Evolutionary conservation across 2,113 vertebrate genomes (phyloP).

Genomic region (Castor canadensis): DNA sequence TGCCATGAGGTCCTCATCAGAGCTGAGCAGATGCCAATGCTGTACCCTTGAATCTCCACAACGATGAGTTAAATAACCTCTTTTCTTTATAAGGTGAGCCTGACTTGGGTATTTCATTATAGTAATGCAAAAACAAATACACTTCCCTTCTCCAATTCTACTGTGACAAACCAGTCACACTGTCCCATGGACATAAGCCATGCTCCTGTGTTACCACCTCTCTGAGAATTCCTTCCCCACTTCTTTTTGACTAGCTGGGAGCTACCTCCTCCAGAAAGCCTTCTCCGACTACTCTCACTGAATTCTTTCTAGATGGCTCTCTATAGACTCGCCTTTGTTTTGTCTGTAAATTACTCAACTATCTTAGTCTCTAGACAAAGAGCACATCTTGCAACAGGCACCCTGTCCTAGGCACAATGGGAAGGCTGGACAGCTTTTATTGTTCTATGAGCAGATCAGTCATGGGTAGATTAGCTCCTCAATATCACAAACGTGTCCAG

Average conservation of each 20-base stretch:
- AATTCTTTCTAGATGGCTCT: neutral
- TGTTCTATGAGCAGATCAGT: neutral
- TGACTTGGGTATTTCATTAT: neutral
- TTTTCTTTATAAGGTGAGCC: neutral
- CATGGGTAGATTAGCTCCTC: neutral
- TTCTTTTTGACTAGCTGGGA: neutral
- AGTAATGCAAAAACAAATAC: neutral
- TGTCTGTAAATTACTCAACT: neutral
- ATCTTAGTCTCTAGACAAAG: too few species aligned
- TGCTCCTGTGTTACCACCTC: neutral
- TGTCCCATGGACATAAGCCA: neutral
- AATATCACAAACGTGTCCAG: neutral
- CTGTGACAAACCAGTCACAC: neutral
- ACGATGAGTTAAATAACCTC: neutral
- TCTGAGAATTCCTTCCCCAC: neutral
- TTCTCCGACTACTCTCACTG: neutral
- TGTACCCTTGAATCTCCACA: neutral
- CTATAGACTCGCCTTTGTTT: neutral
- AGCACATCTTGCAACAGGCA: neutral
- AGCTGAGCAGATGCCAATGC: neutral
- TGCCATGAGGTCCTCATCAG: neutral
- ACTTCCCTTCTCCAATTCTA: neutral
- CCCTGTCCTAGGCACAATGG: neutral
- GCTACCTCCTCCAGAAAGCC: conserved; percentile 16
- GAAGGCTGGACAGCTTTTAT: neutral